phyloP scores from a whole-genome alignment of 1,140 invertebrate genomes.

The Brachionus sp. region DNA sequence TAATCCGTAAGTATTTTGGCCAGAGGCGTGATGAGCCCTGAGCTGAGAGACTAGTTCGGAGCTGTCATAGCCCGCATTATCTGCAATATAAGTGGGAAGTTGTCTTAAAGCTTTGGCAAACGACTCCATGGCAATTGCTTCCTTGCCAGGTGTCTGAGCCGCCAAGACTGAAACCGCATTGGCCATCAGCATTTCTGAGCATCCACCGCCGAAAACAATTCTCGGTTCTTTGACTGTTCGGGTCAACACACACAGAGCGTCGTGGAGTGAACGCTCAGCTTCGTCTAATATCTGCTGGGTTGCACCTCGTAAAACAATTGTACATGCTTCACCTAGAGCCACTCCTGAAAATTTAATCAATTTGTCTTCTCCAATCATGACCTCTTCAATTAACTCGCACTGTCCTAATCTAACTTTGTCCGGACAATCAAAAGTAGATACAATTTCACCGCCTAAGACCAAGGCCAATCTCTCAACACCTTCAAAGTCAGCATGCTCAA shows the following conservation, averaged over 20 bases:
- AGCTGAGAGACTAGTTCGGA: constrained; percentile 85
- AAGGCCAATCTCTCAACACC: constrained; percentile 93
- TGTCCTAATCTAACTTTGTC: constrained; percentile 83
- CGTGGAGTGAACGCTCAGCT: constrained; percentile 93
- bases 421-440: constrained; percentile 94
- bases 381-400: constrained; percentile 92
- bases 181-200: constrained; percentile 90
- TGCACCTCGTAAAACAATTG: constrained; percentile 92
- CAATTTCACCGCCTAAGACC: constrained; percentile 96
- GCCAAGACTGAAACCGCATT: constrained; percentile 79
- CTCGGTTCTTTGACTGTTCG: constrained; percentile 89
- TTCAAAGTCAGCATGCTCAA: constrained; percentile 99
- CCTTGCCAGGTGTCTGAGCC: constrained; percentile 87
- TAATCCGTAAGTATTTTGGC: constrained; percentile 74
- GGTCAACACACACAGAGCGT: constrained; percentile 92
- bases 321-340: constrained; percentile 89
- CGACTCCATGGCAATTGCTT: constrained; percentile 92
- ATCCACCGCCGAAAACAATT: constrained; percentile 85
- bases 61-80: constrained; percentile 97
- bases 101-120: constrained; percentile 80
- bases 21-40: constrained; percentile 79
- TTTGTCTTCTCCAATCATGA: constrained; percentile 97
- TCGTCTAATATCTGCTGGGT: constrained; percentile 98
- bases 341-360: constrained; percentile 92
- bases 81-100: constrained; percentile 89